phyloP scores from a whole-genome alignment of 2,113 vertebrate species.

The Catharus bicknelli region DNA sequence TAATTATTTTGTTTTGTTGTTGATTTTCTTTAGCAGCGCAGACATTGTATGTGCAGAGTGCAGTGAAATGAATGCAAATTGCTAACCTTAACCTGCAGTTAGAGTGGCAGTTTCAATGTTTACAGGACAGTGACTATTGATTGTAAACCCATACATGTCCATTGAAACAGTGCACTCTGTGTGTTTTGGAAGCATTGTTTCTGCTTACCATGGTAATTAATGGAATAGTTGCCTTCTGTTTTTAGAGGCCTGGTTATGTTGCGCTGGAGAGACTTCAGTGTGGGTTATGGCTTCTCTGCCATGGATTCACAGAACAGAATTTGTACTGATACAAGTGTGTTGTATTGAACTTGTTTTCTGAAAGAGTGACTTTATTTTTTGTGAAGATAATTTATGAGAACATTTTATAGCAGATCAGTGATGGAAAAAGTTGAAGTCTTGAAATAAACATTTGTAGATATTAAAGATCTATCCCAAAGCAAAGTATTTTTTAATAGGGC shows the following conservation, averaged over 20 bases:
- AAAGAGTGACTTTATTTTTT: constrained; percentile 54
- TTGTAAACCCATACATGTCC: background rate
- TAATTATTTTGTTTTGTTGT: background rate
- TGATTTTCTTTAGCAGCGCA: background rate
- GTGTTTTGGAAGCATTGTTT: background rate
- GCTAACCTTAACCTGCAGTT: background rate
- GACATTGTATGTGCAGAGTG: background rate
- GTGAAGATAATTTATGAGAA: constrained; percentile 52
- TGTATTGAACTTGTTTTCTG: constrained; percentile 1
- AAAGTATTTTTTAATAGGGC: background rate
- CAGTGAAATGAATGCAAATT: background rate
- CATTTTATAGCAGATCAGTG: constrained; percentile 36
- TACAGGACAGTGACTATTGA: constrained; percentile 64
- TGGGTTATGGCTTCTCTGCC: background rate
- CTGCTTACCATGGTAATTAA: background rate
- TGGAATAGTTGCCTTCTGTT: constrained; percentile 12
- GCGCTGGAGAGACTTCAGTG: background rate
- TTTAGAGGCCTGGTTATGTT: background rate
- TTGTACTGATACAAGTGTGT: constrained; percentile 25
- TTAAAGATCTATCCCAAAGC: background rate
- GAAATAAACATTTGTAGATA: constrained; percentile 2
- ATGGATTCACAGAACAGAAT: background rate
- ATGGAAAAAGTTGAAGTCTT: background rate
- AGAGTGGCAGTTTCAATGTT: constrained; percentile 38
- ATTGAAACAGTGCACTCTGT: background rate